Percentiles rank a stretch among this genome's conserved stretches.
Conservation (phyloP, 2,888 invertebrate species). For the Monochamus alternatus region DNA sequence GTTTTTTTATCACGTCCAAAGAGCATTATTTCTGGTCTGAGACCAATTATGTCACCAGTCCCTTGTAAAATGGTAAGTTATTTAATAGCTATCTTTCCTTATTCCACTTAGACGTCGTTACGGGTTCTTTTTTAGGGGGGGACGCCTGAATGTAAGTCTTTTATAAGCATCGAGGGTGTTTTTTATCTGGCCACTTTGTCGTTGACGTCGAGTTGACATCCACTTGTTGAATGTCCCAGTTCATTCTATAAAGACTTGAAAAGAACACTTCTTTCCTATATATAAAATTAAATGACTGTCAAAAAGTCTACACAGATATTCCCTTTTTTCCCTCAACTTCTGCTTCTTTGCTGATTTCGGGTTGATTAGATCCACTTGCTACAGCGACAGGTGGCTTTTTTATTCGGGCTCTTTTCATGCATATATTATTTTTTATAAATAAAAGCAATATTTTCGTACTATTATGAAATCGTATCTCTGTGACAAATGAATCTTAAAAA, state of each 20-base stretch:
- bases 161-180: slow-evolving; percentile 70
- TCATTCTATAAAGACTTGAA: slow-evolving; percentile 59
- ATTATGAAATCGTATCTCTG: neutral
- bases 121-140: slow-evolving; percentile 56
- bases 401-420: neutral
- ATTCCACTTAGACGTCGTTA: slow-evolving; percentile 60
- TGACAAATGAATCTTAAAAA: neutral
- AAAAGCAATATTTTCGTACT: too few species aligned
- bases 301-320: slow-evolving; percentile 46
- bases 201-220: slow-evolving; percentile 70
- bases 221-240: slow-evolving; percentile 67
- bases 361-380: slow-evolving; percentile 31
- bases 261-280: slow-evolving; percentile 60
- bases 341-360: slow-evolving; percentile 27
- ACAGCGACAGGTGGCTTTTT: slow-evolving; percentile 9
- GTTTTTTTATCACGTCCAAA: slow-evolving; percentile 32
- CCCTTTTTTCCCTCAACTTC: slow-evolving; percentile 20
- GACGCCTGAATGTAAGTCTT: slow-evolving; percentile 65
- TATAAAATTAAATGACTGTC: slow-evolving; percentile 65
- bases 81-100: slow-evolving; percentile 60
- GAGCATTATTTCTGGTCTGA: slow-evolving; percentile 38
- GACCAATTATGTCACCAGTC: slow-evolving; percentile 60
- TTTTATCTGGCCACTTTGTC: slow-evolving; percentile 71
- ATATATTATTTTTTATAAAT: too few species aligned
- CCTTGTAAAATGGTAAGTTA: slow-evolving; percentile 58